Percentiles rank a stretch among this genome's conserved stretches.
Conservation (phyloP, 2,888 invertebrate genomes). For the Tholera decimalis region DNA sequence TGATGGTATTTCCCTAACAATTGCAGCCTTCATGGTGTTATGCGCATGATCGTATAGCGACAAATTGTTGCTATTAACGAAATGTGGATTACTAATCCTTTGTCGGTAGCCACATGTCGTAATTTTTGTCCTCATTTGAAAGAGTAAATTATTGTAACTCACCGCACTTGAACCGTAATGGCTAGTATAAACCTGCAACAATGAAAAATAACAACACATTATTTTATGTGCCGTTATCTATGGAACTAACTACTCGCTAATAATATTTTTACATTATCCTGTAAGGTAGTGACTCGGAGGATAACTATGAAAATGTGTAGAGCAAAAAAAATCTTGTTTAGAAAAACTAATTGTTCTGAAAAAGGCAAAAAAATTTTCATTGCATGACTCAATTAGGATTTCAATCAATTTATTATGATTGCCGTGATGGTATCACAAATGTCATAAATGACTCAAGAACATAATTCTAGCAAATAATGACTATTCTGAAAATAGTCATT, state of each 20-base stretch:
- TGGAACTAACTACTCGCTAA: not conserved
- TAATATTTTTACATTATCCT: not conserved
- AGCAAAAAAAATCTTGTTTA: not conserved
- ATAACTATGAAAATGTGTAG: not conserved
- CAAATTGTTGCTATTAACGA: slow-evolving; percentile 89
- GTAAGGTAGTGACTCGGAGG: not conserved
- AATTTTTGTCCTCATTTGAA: slow-evolving; percentile 72
- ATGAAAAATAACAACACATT: slow-evolving; percentile 32
- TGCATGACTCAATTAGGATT: no score
- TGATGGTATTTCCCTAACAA: slow-evolving; percentile 88
- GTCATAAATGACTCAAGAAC: no score
- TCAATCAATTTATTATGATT: no score
- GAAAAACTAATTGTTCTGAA: no score
- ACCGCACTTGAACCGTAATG: slow-evolving; percentile 62
- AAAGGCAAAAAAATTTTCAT: no score
- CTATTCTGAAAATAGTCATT: no score
- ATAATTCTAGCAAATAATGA: no score
- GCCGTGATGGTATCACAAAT: no score
- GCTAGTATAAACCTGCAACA: slow-evolving; percentile 44
- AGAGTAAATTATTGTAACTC: slow-evolving; percentile 68
- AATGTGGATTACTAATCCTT: slow-evolving; percentile 85
- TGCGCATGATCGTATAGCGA: slow-evolving; percentile 84
- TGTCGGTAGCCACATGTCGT: slow-evolving; percentile 72
- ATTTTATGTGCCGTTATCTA: slow-evolving; percentile 4
- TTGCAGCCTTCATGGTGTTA: slow-evolving; percentile 89